phyloP scores from a whole-genome alignment of 1,140 invertebrate species.

The Psilanteris sp. region DNA sequence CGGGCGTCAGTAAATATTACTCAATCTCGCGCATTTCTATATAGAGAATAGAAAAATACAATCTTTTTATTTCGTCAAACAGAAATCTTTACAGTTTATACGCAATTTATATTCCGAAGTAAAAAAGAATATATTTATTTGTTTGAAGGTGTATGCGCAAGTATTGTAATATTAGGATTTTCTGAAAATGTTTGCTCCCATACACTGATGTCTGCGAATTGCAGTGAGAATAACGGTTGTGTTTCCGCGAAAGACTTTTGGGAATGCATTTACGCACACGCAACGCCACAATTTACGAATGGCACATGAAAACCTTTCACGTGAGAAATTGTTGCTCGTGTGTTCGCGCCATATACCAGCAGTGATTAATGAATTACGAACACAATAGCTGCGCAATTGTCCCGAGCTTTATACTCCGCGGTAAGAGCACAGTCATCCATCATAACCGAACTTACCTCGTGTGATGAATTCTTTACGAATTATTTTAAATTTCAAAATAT shows the following conservation, averaged over 20 bases:
- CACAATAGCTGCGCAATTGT: constrained; percentile 60
- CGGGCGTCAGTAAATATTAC: background rate
- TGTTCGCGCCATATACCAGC: constrained; percentile 36
- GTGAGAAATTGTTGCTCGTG: constrained; percentile 52
- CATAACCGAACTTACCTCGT: constrained; percentile 43
- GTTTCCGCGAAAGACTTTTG: constrained; percentile 15
- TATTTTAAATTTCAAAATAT: constrained; percentile 23
- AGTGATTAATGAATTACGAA: constrained; percentile 63
- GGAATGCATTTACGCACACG: constrained; percentile 54
- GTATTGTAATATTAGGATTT: background rate
- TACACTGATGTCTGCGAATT: background rate
- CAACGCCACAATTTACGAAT: constrained; percentile 53
- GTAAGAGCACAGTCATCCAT: constrained; percentile 31
- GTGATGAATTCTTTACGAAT: constrained; percentile 40
- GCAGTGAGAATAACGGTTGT: background rate
- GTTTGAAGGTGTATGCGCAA: too few relatives aligned
- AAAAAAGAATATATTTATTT: too few relatives aligned
- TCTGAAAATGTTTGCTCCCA: constrained; percentile 1
- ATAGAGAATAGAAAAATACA: background rate
- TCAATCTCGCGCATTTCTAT: constrained; percentile 1
- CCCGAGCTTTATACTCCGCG: constrained; percentile 39
- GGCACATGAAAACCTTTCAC: constrained; percentile 45
- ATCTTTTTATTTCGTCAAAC: background rate
- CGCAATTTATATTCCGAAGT: too few relatives aligned
- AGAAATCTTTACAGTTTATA: background rate